Evolutionary conservation across 2,888 invertebrate species (phyloP).

Genomic region (Cremastinae sp.): DNA sequence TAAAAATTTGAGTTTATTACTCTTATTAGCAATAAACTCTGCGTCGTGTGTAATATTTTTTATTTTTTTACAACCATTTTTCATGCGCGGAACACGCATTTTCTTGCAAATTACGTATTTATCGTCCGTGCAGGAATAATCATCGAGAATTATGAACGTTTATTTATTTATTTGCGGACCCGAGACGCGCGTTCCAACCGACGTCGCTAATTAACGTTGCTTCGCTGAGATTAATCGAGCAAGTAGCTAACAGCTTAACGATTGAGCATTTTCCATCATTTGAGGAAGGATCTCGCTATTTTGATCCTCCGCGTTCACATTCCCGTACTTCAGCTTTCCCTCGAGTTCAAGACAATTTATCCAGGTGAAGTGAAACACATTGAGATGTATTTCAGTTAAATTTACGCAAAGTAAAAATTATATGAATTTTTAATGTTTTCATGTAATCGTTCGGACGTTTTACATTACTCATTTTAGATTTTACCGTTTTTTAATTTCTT

Average conservation of each 20-base stretch:
- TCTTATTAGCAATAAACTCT: slow-evolving; percentile 3
- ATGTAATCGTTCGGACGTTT: too few relatives aligned
- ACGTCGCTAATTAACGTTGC: slow-evolving; percentile 46
- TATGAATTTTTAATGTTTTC: too few relatives aligned
- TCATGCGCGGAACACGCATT: background rate
- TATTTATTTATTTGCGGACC: background rate
- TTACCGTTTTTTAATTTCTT: too few relatives aligned
- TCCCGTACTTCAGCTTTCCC: slow-evolving; percentile 18
- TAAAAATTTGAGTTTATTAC: background rate
- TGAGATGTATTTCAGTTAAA: too few relatives aligned
- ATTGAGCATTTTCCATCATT: slow-evolving; percentile 28
- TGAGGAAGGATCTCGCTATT: slow-evolving; percentile 22
- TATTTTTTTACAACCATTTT: too few relatives aligned
- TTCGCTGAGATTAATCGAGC: slow-evolving; percentile 39
- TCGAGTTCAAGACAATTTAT: slow-evolving; percentile 2
- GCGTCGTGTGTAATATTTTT: background rate
- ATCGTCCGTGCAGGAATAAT: slow-evolving; percentile 30
- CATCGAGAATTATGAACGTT: slow-evolving; percentile 29
- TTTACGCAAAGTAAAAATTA: too few relatives aligned
- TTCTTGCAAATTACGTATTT: slow-evolving; percentile 37
- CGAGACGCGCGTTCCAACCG: background rate
- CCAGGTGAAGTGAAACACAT: too few relatives aligned
- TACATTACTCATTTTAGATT: too few relatives aligned
- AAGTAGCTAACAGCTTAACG: slow-evolving; percentile 16
- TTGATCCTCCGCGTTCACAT: slow-evolving; percentile 1